Conservation (phyloP, 2,797 vertebrate genomes). For the Poeciliopsis infans region DNA sequence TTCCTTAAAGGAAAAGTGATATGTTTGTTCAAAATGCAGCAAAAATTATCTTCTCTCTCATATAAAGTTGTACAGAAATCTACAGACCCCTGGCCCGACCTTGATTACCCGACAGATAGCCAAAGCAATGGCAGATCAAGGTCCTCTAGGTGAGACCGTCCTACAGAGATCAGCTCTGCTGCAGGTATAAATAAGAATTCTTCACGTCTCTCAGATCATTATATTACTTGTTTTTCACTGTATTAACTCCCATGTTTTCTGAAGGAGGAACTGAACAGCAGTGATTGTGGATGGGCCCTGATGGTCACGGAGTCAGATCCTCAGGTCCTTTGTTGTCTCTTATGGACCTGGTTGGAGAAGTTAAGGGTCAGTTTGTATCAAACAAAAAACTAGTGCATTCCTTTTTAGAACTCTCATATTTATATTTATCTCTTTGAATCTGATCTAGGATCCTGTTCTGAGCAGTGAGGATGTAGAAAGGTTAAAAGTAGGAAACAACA, state of each 20-base stretch:
- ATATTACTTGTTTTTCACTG: not conserved
- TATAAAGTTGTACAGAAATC: conserved; percentile 63
- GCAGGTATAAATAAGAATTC: conserved; percentile 67
- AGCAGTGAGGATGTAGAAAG: conserved; percentile 69
- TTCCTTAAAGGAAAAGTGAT: not conserved
- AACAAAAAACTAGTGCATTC: not conserved
- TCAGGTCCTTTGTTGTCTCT: conserved; percentile 77
- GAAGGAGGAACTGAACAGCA: conserved; percentile 84
- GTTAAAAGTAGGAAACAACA: conserved; percentile 50
- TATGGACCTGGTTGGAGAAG: conserved; percentile 86
- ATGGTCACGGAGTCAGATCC: conserved; percentile 81
- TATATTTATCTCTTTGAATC: not conserved
- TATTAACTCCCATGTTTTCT: conserved; percentile 4
- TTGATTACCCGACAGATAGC: conserved; percentile 71
- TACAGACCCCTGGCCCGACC: conserved; percentile 44
- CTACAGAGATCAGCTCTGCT: conserved; percentile 71
- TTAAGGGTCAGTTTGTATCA: conserved; percentile 74
- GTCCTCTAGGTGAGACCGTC: conserved; percentile 61
- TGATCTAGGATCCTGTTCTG: conserved; percentile 79
- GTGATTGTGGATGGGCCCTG: conserved; percentile 81
- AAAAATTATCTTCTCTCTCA: conserved; percentile 17
- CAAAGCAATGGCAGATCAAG: conserved; percentile 78
- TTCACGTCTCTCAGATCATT: not conserved
- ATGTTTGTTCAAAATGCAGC: not conserved
- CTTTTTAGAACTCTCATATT: not conserved